A percentile compares a stretch with the other conserved stretches of the same genome.
Conservation (phyloP, 1,140 invertebrate species). For the Druon quercuslanigerum region DNA sequence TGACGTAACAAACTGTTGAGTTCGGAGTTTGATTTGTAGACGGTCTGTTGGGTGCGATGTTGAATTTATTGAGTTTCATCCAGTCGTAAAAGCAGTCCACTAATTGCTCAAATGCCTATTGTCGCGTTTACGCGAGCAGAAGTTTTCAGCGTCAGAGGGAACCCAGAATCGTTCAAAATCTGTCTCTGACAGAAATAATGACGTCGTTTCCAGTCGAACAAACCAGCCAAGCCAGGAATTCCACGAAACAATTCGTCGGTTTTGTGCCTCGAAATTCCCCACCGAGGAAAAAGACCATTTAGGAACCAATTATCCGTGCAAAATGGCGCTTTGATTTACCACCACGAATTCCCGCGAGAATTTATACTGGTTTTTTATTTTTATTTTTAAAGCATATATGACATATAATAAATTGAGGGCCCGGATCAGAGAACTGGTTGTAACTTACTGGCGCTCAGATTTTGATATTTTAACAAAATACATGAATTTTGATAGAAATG, state of each 20-base stretch:
- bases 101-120: conserved; percentile 25
- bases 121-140: not conserved
- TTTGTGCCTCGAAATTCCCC: not conserved
- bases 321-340: not conserved
- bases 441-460: no score
- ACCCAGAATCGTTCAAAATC: conserved; percentile 1
- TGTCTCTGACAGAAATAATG: conserved; percentile 26
- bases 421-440: no score
- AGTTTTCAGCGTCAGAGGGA: not conserved
- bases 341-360: not conserved
- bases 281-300: not conserved
- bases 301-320: not conserved
- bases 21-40: conserved; percentile 13
- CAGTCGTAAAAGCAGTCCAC: conserved; percentile 15
- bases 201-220: conserved; percentile 4
- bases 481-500: no score
- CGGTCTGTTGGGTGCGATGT: not conserved
- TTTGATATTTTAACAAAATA: no score
- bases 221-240: not conserved
- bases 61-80: not conserved
- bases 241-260: not conserved
- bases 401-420: no score
- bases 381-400: not conserved
- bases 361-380: not conserved
- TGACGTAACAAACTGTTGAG: not conserved